These are phyloP conservation scores for Amphiduros pacificus DNA, from an alignment of 2,888 invertebrate genomes.

Conservation along the genomic window DNA sequence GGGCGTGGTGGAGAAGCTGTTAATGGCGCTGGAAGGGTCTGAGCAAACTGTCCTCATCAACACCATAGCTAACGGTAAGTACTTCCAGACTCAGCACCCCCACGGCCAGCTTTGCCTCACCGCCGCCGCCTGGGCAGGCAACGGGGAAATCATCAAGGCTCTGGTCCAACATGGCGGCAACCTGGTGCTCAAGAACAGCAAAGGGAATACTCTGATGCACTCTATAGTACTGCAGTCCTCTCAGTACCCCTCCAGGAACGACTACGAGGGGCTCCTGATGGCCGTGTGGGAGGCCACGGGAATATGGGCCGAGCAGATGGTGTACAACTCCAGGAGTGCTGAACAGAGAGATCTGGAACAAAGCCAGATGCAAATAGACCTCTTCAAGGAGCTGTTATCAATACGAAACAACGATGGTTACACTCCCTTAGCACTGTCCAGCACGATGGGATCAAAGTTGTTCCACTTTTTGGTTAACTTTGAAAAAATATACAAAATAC, in stretches of 20 bases:
- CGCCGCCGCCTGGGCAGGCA: conserved; percentile 34
- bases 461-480: conserved; percentile 28
- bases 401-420: conserved; percentile 32
- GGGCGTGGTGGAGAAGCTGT: conserved; percentile 25
- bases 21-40: conserved; percentile 21
- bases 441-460: conserved; percentile 20
- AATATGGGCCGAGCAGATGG: conserved; percentile 24
- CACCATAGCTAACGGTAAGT: conserved; percentile 31
- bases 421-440: conserved; percentile 30
- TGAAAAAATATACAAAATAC: conserved; percentile 34
- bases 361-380: conserved; percentile 23
- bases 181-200: conserved; percentile 25
- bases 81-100: conserved; percentile 28
- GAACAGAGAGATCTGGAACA: conserved; percentile 28
- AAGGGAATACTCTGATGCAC: conserved; percentile 31
- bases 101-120: conserved; percentile 31
- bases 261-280: conserved; percentile 25
- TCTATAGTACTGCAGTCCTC: conserved; percentile 29
- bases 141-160: conserved; percentile 30
- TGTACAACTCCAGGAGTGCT: conserved; percentile 24
- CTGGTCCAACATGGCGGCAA: conserved; percentile 31
- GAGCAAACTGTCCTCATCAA: conserved; percentile 26
- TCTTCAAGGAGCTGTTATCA: conserved; percentile 27
- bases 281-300: conserved; percentile 28
- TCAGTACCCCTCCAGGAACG: conserved; percentile 17